Conservation (phyloP, 1,140 invertebrate genomes). For the Augochlora pura region DNA sequence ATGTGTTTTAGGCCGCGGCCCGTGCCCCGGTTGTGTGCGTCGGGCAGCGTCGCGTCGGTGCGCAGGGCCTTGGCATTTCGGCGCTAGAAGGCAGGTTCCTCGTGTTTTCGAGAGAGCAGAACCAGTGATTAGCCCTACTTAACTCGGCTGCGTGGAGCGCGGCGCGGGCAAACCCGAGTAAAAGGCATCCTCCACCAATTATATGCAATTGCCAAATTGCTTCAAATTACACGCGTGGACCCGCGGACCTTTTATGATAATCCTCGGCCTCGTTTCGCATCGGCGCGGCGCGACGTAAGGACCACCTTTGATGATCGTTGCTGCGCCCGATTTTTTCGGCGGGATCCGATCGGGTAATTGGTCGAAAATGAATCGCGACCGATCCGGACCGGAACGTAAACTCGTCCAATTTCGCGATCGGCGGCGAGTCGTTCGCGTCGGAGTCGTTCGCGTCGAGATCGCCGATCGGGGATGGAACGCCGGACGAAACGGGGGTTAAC, state of each 20-base stretch:
- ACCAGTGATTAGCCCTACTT: conserved; percentile 77
- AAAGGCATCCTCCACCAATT: conserved; percentile 77
- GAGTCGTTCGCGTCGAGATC: too few species aligned
- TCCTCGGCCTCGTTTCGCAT: conserved; percentile 34
- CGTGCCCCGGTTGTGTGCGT: conserved; percentile 1
- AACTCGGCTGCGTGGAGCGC: conserved; percentile 67
- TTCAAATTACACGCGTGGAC: conserved; percentile 73
- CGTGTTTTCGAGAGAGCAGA: conserved; percentile 61
- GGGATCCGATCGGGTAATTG: background rate
- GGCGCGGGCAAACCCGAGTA: conserved; percentile 69
- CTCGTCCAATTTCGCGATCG: background rate
- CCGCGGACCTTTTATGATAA: conserved; percentile 54
- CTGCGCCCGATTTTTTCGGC: conserved; percentile 4
- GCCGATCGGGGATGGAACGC: too few species aligned
- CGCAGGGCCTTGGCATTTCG: conserved; percentile 55
- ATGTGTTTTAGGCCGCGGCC: conserved; percentile 36
- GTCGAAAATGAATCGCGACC: background rate
- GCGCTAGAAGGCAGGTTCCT: conserved; percentile 66
- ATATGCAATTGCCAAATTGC: conserved; percentile 80
- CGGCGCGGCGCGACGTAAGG: background rate
- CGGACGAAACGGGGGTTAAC: too few species aligned
- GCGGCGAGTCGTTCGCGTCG: background rate
- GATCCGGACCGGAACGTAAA: background rate
- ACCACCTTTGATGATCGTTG: conserved; percentile 34
- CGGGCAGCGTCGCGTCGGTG: conserved; percentile 27